Evolutionary conservation across 92 coral and sea anemone species (phyloP).

Genomic region (Meandrina meandrites): DNA sequence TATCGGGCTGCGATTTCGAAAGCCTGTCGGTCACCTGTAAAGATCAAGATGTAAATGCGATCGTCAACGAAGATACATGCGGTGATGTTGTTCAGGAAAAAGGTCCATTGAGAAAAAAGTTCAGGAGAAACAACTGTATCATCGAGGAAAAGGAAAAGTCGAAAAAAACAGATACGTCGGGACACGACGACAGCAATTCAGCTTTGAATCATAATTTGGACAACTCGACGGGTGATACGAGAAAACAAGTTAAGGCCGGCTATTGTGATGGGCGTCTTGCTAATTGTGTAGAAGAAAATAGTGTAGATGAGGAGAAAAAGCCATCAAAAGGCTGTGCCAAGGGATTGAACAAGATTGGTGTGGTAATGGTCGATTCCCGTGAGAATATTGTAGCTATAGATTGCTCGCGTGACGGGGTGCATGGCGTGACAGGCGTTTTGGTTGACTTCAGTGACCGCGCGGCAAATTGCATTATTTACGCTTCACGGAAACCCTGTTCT

Average conservation of each 20-base stretch:
- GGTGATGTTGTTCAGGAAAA: background rate
- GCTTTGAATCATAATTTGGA: background rate
- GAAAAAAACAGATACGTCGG: background rate
- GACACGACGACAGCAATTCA: background rate
- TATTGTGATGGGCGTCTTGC: background rate
- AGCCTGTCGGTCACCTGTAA: background rate
- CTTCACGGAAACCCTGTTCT: conserved; percentile 86
- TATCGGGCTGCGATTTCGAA: conserved; percentile 20
- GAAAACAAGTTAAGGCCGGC: no score
- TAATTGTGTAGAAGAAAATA: background rate
- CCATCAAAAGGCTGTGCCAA: background rate
- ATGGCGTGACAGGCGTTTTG: conserved; percentile 69
- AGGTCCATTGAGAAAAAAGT: conserved; percentile 5
- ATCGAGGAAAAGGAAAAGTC: background rate
- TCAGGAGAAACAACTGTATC: background rate
- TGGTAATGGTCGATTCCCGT: conserved; percentile 69
- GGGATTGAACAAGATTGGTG: conserved; percentile 69
- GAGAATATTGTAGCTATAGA: conserved; percentile 69
- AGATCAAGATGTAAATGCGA: background rate
- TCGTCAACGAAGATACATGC: conserved; percentile 1
- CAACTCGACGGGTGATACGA: background rate
- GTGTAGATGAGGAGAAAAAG: background rate
- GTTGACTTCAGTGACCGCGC: conserved; percentile 57
- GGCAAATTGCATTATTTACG: conserved; percentile 64
- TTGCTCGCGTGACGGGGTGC: conserved; percentile 75